Evolutionary conservation across 2,888 invertebrate species (phyloP), one percentile per base, ranked within the genome.

Genomic region (Julus scandinavius): DNA sequence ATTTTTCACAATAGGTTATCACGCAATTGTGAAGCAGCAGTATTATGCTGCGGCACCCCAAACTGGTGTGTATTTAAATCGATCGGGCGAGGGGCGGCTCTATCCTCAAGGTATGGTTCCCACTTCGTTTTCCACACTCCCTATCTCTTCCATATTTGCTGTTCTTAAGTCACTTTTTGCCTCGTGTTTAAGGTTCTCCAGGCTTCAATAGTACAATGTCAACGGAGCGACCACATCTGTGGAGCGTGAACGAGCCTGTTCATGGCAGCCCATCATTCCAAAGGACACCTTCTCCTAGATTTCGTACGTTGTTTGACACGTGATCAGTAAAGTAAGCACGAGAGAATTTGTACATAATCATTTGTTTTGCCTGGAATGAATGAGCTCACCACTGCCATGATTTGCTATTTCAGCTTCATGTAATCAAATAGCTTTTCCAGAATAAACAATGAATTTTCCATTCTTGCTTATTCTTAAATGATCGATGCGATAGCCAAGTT

Each of bases 171-270:
- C 40, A 84, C 84, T 17, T 40, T 4, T 15, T 40, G 38, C 29
- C 1, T 84, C 38, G 20, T 84, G 45, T 49, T 54, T 15, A 83
- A 83, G 88, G 63, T 41, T 40, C 83, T 11, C 80, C 63, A 3
- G 72, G 88, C 17, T 88, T 88, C 83, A 88, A 88, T 84, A 72
- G n/a, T 13, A 29, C 84, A 15, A 17, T 40, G 1, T 7, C 41
- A n/a, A 49, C 83, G 6, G 84, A 88, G 45, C 83, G 84, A 45
- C 49, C 88, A 6, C 88, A 88, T 49, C 29, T 88, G 45, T 88
- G 88, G 88, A 88, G 88, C 17, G 84, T 88, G n/a, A 84, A 88
- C 20, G 88, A 88, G 49, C 88, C 88, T 15, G 88, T 83, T 80
- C 84, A 88, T 9, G 88, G 88, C 7, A 88, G 88, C 38, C 88